phyloP scores from a whole-genome alignment of 2,797 vertebrate species.

The Hemitrygon akajei region DNA sequence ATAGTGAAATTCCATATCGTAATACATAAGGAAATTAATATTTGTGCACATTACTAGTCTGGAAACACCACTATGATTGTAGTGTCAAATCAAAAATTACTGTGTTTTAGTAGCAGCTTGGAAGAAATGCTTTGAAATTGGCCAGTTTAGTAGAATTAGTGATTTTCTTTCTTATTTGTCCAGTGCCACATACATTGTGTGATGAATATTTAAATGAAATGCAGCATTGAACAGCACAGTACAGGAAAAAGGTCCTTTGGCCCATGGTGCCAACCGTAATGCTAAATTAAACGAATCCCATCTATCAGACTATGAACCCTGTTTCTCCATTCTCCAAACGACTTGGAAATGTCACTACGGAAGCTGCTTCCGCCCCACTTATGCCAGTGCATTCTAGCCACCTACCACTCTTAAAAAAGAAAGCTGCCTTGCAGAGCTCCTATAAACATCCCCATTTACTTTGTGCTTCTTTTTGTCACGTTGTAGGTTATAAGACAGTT shows the following conservation, averaged over 20 bases:
- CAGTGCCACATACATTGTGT: neutral
- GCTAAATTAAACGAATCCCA: no score
- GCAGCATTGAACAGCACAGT: no score
- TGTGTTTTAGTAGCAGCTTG: neutral
- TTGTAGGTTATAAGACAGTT: neutral
- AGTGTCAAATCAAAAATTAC: neutral
- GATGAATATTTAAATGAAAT: neutral
- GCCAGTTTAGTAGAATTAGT: neutral
- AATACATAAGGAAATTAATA: neutral
- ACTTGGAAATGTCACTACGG: no score
- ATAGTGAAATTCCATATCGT: neutral
- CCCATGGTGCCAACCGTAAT: no score
- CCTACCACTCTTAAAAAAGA: no score
- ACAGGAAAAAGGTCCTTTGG: no score
- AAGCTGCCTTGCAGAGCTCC: no score
- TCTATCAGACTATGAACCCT: no score
- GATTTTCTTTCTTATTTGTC: neutral
- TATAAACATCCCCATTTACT: no score
- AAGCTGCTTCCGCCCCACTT: no score
- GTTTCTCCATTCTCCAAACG: no score
- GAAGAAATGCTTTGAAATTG: neutral
- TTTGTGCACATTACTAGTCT: neutral
- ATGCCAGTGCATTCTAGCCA: no score
- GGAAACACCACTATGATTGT: neutral
- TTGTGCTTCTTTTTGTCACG: neutral